Percentiles rank a stretch among this genome's conserved stretches.
Conservation (phyloP, 2,888 invertebrate species). For the Eledona agricola region DNA sequence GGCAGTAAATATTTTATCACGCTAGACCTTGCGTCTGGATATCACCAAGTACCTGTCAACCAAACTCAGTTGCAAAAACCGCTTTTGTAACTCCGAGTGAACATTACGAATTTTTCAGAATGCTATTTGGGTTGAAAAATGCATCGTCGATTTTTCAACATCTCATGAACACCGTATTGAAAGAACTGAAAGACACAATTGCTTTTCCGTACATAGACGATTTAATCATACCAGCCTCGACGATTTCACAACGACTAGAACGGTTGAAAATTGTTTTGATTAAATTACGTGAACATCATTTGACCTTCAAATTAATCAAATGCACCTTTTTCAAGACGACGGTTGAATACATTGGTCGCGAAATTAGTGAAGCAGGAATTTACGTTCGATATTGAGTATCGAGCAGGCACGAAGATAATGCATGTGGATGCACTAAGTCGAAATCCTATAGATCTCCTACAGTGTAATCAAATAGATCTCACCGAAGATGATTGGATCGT, state of each 20-base stretch:
- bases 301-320: constrained; percentile 41
- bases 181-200: constrained; percentile 13
- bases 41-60: too few relatives aligned
- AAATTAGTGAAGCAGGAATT: constrained; percentile 40
- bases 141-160: too few relatives aligned
- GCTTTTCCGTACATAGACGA: constrained; percentile 40
- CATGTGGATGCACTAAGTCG: too few relatives aligned
- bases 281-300: constrained; percentile 26
- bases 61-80: constrained; percentile 30
- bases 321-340: constrained; percentile 38
- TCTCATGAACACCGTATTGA: constrained; percentile 26
- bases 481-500: too few relatives aligned
- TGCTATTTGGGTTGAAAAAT: too few relatives aligned
- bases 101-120: constrained; percentile 38
- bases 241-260: constrained; percentile 31
- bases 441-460: too few relatives aligned
- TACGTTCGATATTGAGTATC: too few relatives aligned
- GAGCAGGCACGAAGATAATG: too few relatives aligned
- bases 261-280: constrained; percentile 25
- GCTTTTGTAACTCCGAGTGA: constrained; percentile 37
- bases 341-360: constrained; percentile 40
- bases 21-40: constrained; percentile 28
- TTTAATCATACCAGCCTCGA: constrained; percentile 35
- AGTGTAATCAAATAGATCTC: too few relatives aligned
- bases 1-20: constrained; percentile 12